phyloP scores from a whole-genome alignment of 1,140 invertebrate species.

The Macrotrachela quadricornifera region DNA sequence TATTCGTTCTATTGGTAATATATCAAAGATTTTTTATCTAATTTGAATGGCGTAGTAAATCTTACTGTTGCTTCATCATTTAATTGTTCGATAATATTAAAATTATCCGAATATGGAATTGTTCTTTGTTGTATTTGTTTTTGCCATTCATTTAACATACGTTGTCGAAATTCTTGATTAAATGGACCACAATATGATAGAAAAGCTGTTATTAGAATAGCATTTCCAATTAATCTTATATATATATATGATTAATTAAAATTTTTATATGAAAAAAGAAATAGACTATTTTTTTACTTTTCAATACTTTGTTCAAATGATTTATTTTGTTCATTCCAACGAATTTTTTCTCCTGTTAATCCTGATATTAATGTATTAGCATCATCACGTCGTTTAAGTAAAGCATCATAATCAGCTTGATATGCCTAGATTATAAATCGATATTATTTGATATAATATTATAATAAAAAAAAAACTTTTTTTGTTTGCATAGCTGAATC shows the following conservation, averaged over 20 bases:
- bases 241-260: too few relatives aligned
- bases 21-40: too few relatives aligned
- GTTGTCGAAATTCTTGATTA: conserved; percentile 20
- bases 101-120: too few relatives aligned
- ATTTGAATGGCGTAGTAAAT: too few relatives aligned
- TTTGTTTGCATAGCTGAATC: too few relatives aligned
- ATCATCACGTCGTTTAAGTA: conserved; percentile 11
- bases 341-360: conserved; percentile 26
- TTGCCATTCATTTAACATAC: too few relatives aligned
- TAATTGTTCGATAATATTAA: too few relatives aligned
- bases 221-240: conserved; percentile 24
- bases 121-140: too few relatives aligned
- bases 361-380: conserved; percentile 29
- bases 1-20: too few relatives aligned
- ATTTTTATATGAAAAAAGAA: too few relatives aligned
- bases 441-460: conserved; percentile 28
- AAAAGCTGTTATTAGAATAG: conserved; percentile 25
- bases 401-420: conserved; percentile 22
- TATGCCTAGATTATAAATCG: conserved; percentile 27
- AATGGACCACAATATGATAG: conserved; percentile 30
- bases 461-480: neutral
- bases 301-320: conserved; percentile 22
- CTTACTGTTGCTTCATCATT: too few relatives aligned
- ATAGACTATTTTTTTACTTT: conserved; percentile 13
- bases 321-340: conserved; percentile 29